Evolutionary conservation across 2,113 vertebrate species (phyloP).

Genomic region (Glaucomys volans): DNA sequence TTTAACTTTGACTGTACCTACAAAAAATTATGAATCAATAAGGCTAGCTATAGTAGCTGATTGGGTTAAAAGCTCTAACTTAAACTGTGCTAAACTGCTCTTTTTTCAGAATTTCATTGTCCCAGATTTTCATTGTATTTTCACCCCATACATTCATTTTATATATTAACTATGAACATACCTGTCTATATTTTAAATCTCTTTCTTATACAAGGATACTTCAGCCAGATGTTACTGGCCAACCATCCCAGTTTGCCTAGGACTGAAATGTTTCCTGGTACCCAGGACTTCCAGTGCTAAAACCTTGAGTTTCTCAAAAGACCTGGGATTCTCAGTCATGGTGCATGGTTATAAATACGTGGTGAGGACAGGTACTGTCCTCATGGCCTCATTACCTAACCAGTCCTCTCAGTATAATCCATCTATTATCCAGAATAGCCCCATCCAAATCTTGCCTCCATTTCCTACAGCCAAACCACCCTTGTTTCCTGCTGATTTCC

Average conservation of each 20-base stretch:
- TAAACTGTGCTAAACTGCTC: not conserved
- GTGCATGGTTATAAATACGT: not conserved
- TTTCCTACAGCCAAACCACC: not conserved
- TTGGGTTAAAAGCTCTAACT: not conserved
- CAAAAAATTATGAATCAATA: not conserved
- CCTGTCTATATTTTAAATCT: constrained; percentile 22
- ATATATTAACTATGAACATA: not conserved
- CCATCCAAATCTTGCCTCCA: not conserved
- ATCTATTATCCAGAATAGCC: too few relatives aligned
- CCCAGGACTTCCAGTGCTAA: not conserved
- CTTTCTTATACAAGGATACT: not conserved
- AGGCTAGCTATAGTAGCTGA: not conserved
- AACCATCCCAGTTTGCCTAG: not conserved
- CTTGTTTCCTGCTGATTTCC: not conserved
- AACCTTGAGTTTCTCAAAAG: not conserved
- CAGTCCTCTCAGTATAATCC: not conserved
- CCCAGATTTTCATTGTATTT: too few relatives aligned
- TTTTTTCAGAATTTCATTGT: constrained; percentile 11
- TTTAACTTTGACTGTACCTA: not conserved
- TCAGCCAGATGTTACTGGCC: not conserved
- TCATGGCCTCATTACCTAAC: not conserved
- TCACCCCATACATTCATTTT: not conserved
- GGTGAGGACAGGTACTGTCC: not conserved
- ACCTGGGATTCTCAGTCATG: not conserved
- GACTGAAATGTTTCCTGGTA: not conserved